These are phyloP conservation scores for Ennomos erosarius DNA, from an alignment of 2,888 invertebrate species.

Conservation along the genomic window DNA sequence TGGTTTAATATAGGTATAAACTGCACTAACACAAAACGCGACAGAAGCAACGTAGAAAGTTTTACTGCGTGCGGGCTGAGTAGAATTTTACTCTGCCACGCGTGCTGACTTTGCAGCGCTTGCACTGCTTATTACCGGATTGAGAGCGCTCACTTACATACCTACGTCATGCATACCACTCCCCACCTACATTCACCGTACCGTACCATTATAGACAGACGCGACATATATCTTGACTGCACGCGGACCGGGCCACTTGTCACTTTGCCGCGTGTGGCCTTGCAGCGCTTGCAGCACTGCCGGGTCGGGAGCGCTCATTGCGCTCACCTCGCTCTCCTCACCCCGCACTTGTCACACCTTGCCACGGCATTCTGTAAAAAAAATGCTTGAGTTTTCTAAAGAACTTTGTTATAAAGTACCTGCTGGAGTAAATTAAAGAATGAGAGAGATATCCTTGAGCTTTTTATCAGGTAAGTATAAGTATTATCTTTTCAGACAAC, in stretches of 20 bases:
- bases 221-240: conserved; percentile 86
- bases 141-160: neutral
- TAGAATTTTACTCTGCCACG: too few relatives aligned
- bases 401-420: too few relatives aligned
- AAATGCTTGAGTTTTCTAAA: neutral
- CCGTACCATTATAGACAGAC: conserved; percentile 83
- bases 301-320: conserved; percentile 83
- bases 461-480: too few relatives aligned
- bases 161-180: conserved; percentile 1
- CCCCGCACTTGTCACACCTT: conserved; percentile 59
- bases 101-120: too few relatives aligned
- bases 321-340: conserved; percentile 56
- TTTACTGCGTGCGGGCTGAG: too few relatives aligned
- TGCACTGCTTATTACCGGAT: too few relatives aligned
- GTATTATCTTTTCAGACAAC: too few relatives aligned
- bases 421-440: too few relatives aligned
- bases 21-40: too few relatives aligned
- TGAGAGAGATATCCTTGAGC: too few relatives aligned
- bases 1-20: neutral
- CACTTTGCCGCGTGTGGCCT: conserved; percentile 70
- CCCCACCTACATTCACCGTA: neutral
- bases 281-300: conserved; percentile 80
- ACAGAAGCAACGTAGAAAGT: too few relatives aligned
- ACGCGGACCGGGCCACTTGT: conserved; percentile 85
- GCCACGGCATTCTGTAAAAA: conserved; percentile 67